Conservation (phyloP, 2,797 vertebrate genomes). For the Hemitrygon akajei region DNA sequence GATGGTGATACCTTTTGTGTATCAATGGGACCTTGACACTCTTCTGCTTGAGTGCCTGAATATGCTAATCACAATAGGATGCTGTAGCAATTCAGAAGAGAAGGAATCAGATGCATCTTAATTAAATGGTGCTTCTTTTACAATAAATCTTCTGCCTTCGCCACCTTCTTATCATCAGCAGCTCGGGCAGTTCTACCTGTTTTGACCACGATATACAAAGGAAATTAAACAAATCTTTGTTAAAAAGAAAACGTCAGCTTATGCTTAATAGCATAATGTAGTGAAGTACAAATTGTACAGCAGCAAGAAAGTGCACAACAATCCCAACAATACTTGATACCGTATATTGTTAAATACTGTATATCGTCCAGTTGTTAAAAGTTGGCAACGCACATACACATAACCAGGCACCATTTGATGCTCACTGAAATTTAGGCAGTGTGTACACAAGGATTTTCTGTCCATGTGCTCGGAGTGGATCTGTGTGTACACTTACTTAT, state of each 20-base stretch:
- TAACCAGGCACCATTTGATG: not conserved
- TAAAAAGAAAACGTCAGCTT: not conserved
- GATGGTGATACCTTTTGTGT: not conserved
- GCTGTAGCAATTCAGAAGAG: not conserved
- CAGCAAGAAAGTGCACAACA: not conserved
- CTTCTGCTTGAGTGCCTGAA: not conserved
- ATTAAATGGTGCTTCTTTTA: not conserved
- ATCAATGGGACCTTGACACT: not conserved
- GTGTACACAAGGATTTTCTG: not conserved
- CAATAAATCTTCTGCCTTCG: not conserved
- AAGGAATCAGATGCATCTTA: too few species aligned
- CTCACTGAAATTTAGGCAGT: not conserved
- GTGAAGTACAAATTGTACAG: not conserved
- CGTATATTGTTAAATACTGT: not conserved
- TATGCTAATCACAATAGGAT: not conserved
- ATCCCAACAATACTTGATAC: not conserved
- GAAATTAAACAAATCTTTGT: not conserved
- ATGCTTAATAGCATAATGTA: not conserved
- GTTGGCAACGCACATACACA: not conserved
- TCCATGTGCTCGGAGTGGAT: not conserved
- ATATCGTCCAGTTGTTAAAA: not conserved
- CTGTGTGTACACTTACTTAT: not conserved
- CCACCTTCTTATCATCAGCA: not conserved
- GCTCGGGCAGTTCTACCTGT: not conserved
- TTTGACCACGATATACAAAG: not conserved